Base-by-base conservation (phyloP, 2,888 invertebrate genomes). In the Tanytarsus gracilentus region DNA sequence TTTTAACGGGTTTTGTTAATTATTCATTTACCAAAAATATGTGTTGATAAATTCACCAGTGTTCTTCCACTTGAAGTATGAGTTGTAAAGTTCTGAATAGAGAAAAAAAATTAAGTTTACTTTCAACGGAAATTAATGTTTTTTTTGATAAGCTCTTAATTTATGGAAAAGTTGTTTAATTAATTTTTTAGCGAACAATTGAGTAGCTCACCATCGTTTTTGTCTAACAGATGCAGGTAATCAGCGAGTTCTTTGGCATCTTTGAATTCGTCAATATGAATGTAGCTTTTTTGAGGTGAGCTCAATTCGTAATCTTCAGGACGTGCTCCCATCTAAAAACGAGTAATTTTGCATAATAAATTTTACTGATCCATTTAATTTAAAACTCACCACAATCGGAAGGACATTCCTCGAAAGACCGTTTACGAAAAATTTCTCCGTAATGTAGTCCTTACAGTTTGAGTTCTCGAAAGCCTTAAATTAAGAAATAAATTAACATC, bases 11-110 rank as follows among this genome's bases (percentile, higher is more conserved):
- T 69, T 79, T 76, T 56, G 79, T 72, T 64, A 78, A 76, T 60
- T 74, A 71, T 5, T 78, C 79, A 2, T 29, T 16, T 93, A 95
- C 84, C 92, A 92, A 76, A 92, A 94, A 72, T 84, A 92, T 21
- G 97, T 97, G 75, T 98, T 95, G 68, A 97, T 89, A 71, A 97
- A 94, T 72, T 93, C 89, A 1, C 97, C 97, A 1, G 92, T 93
- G 51, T 90, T 91, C 77, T 90, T 89, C 93, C 93, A 94, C 66
- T 82, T 83, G 73, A 96, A 96, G 73, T 97, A 97, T 26, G 92
- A 88, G 74, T 97, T 96, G 74, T 96, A 97, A 2, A 92, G 78
- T 44, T 83, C n/a, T n/a, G n/a, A n/a, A n/a, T n/a, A n/a, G n/a
- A n/a, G n/a, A n/a, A n/a, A n/a, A n/a, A n/a, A n/a, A n/a, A n/a